phyloP scores from a whole-genome alignment of 2,888 invertebrate species.

The Ichneumon xanthorius region DNA sequence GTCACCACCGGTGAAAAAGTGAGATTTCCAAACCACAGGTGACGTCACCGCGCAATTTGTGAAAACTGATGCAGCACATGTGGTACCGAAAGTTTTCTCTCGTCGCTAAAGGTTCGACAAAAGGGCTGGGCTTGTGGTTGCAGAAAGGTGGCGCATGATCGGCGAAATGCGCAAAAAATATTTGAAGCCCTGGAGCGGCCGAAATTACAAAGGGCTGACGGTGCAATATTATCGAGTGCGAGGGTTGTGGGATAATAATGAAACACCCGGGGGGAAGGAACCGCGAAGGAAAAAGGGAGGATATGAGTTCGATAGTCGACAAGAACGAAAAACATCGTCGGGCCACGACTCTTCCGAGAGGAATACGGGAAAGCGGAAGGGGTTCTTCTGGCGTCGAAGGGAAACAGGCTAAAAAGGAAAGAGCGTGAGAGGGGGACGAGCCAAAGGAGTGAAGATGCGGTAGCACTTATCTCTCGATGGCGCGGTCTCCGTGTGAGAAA shows the following conservation, averaged over 20 bases:
- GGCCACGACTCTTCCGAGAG: background rate
- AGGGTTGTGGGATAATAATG: background rate
- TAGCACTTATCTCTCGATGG: constrained; percentile 51
- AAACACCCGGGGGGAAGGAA: background rate
- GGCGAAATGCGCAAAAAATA: background rate
- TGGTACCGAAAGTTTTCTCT: constrained; percentile 7
- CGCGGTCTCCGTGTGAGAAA: constrained; percentile 18
- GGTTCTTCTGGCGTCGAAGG: constrained; percentile 1
- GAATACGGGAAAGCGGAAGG: background rate
- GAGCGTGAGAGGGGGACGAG: constrained; percentile 2
- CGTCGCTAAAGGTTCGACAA: background rate
- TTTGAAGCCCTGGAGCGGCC: background rate
- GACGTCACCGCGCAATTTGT: too few relatives aligned
- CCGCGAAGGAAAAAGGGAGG: background rate
- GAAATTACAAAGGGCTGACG: background rate
- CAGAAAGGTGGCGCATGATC: background rate
- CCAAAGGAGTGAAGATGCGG: constrained; percentile 38
- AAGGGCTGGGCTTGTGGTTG: background rate
- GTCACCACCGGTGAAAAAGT: too few relatives aligned
- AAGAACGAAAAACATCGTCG: constrained; percentile 29
- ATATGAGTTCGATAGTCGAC: constrained; percentile 18
- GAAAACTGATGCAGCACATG: background rate
- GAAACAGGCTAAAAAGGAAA: constrained; percentile 4
- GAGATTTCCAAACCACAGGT: too few relatives aligned
- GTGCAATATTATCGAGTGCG: background rate